A percentile compares a stretch with the other conserved stretches of the same genome.
phyloP scores from a whole-genome alignment of 2,113 vertebrate species.

The Furnarius figulus region DNA sequence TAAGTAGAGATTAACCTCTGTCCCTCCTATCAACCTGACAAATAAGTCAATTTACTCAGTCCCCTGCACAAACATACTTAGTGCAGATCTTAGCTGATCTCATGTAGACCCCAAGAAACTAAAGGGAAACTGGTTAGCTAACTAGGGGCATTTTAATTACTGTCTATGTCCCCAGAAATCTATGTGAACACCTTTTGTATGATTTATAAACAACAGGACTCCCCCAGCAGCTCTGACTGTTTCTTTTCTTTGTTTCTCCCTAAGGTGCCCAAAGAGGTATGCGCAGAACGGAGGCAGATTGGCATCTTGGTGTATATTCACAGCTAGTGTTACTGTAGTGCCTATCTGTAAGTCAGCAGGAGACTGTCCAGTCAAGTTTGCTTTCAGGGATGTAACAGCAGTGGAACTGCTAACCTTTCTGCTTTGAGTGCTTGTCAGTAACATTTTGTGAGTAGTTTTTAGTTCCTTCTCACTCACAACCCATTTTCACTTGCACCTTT shows the following conservation, averaged over 20 bases:
- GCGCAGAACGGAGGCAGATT: not conserved
- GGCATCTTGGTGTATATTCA: slow-evolving; percentile 14
- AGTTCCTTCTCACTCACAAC: not conserved
- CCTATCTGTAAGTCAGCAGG: slow-evolving; percentile 3
- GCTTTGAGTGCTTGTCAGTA: not conserved
- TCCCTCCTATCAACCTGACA: not conserved
- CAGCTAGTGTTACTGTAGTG: slow-evolving; percentile 26
- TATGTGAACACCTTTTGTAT: not conserved
- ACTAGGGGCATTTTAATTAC: not conserved
- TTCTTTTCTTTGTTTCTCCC: slow-evolving; percentile 52
- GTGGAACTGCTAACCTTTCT: not conserved
- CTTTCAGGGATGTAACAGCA: not conserved
- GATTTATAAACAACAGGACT: not conserved
- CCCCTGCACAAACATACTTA: not conserved
- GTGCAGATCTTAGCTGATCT: not conserved
- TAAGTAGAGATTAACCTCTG: fast-evolving
- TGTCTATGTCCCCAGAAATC: not conserved
- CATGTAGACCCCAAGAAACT: not conserved
- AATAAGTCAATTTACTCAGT: not conserved
- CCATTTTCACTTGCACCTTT: not conserved
- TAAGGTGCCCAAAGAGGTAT: slow-evolving; percentile 92
- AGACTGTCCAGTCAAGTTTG: not conserved
- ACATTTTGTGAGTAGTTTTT: not conserved
- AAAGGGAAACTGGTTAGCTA: not conserved
- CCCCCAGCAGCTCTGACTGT: not conserved